Conservation (phyloP, 1,140 invertebrate genomes). For the Aphidius ervi region DNA sequence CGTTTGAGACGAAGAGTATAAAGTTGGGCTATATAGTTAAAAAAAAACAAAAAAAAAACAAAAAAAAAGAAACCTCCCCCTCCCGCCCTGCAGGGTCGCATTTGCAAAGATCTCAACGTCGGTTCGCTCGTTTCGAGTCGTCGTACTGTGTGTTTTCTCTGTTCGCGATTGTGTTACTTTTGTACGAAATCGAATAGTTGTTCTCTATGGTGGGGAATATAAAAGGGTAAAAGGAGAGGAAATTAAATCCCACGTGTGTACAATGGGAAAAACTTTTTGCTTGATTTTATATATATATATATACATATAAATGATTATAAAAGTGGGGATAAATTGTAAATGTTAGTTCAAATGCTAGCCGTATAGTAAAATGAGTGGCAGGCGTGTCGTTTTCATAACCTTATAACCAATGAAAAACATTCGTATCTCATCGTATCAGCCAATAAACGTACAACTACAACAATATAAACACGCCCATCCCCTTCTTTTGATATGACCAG, state of each 20-base stretch:
- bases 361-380: slow-evolving; percentile 16
- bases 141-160: slow-evolving; percentile 33
- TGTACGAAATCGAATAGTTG: no score
- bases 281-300: no score
- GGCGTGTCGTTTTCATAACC: slow-evolving; percentile 31
- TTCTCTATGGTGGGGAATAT: no score
- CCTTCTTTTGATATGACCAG: slow-evolving; percentile 33
- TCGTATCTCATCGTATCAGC: neutral
- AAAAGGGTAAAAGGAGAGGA: no score
- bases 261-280: no score
- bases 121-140: slow-evolving; percentile 38
- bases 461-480: slow-evolving; percentile 25
- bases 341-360: slow-evolving; percentile 25
- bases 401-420: slow-evolving; percentile 8
- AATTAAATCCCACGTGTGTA: slow-evolving; percentile 23
- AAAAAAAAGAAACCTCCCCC: slow-evolving; percentile 49
- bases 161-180: slow-evolving; percentile 36
- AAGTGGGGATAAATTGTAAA: slow-evolving; percentile 20
- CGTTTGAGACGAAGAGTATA: no score
- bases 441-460: slow-evolving; percentile 15
- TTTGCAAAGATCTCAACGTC: slow-evolving; percentile 10
- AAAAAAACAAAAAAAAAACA: neutral
- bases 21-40: no score
- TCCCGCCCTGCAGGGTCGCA: slow-evolving; percentile 21
- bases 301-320: no score